Base-by-base conservation (phyloP, 2,888 invertebrate species). In the Eurytoma adleriae region DNA sequence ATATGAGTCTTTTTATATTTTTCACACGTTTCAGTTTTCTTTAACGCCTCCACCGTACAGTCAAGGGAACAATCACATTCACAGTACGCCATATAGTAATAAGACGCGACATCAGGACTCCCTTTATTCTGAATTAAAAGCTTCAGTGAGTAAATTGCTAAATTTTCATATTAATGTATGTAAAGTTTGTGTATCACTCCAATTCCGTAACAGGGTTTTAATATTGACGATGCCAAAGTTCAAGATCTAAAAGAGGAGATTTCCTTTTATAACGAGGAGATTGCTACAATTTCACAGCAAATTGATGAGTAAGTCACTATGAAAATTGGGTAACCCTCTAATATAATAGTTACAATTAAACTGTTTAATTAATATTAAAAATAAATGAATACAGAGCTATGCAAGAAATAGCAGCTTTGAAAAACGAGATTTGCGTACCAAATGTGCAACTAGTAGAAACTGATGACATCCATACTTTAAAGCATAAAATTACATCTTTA, bases 111-210 rank as follows among this genome's bases (percentile, higher is more conserved):
- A 77, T 12, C 83, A 84, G 24, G 83, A 84, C 76, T 85, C 86
- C 5, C 71, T 87, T 16, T 85, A 80, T 66, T 83, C 79, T 24
- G 87, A 87, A 79, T 83, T 87, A 52, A 85, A 85, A 83, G 86
- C 86, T 69, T 85, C 85, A 4, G 87, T 86, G 81, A 84, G 85
- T 75, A 27, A 66, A n/a, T 3, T 40, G 50, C 14, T n/a, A 4
- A 30, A 54, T 80, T 70, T 10, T 48, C 12, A 10, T 14, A 52
- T 18, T 20, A 57, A 14, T n/a, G 3, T 27, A 48, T 30, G 13
- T 0, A 64, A 48, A 64, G n/a, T 64, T 40, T 48, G 3, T 59
- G 18, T 12, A 64, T 14, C 27, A 48, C 30, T 5, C 14, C 24
- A 16, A 50, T 67, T 68, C 27, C 50, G 18, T 84, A 83, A 40